A percentile compares a stretch with the other conserved stretches of the same genome.
Evolutionary conservation across 2,797 vertebrate genomes (phyloP).

Genomic region (Melanotaenia maccullochi): DNA sequence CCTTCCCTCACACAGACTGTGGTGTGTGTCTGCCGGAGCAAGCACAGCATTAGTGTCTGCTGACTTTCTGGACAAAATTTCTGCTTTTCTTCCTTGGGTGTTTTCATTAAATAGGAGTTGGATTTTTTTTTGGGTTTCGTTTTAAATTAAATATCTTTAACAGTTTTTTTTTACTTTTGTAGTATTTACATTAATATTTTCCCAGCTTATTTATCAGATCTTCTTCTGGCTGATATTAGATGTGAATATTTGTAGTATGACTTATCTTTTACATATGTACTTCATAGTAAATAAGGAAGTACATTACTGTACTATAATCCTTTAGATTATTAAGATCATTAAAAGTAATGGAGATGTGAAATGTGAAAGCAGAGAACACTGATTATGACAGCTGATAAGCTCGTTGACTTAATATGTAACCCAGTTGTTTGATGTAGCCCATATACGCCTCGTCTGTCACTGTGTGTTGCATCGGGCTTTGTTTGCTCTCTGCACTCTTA

Average conservation of each 20-base stretch:
- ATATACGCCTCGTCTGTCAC: conserved; percentile 22
- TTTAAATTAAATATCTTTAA: too few relatives aligned
- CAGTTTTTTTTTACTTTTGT: too few relatives aligned
- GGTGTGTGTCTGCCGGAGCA: conserved; percentile 14
- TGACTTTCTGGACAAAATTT: not conserved
- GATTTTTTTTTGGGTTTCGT: too few relatives aligned
- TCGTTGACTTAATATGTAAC: conserved; percentile 12
- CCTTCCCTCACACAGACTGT: conserved; percentile 4
- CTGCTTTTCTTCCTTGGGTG: conserved; percentile 1
- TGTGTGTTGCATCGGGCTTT: conserved; percentile 20
- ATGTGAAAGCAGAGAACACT: not conserved
- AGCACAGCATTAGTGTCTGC: conserved; percentile 6
- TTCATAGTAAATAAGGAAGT: not conserved
- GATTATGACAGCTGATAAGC: conserved; percentile 1
- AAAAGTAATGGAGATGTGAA: not conserved
- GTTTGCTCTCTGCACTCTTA: conserved; percentile 35
- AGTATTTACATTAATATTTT: too few relatives aligned
- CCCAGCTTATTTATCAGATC: too few relatives aligned
- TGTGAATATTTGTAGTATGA: not conserved
- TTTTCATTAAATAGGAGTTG: too few relatives aligned
- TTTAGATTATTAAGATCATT: not conserved
- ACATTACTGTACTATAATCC: not conserved
- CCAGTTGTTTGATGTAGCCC: conserved; percentile 27
- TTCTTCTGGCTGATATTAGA: not conserved
- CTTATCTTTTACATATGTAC: not conserved